Evolutionary conservation across 2,888 invertebrate genomes (phyloP).

Genomic region (Philereme transversata): DNA sequence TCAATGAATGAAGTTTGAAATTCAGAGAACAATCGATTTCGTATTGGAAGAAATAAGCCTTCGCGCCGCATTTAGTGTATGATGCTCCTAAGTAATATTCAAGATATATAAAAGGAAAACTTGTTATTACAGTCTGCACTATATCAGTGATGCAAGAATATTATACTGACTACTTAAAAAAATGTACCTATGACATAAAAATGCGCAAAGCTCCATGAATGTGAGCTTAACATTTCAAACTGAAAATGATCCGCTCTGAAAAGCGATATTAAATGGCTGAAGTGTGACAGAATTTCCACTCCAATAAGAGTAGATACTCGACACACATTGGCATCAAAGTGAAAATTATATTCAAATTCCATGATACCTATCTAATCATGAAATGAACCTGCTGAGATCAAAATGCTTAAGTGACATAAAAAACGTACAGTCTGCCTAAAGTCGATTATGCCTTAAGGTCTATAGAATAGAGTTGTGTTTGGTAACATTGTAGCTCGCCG

Average conservation of each 20-base stretch:
- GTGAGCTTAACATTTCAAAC: conserved; percentile 6
- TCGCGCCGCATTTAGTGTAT: no score
- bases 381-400: conserved; percentile 32
- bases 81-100: no score
- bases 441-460: conserved; percentile 6
- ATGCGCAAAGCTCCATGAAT: no score
- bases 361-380: conserved; percentile 21
- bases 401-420: conserved; percentile 31
- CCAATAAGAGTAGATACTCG: conserved; percentile 10
- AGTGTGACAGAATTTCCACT: conserved; percentile 17
- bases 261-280: conserved; percentile 10
- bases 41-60: no score
- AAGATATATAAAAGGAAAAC: no score
- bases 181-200: no score
- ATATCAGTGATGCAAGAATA: no score
- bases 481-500: conserved; percentile 9
- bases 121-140: no score
- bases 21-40: no score
- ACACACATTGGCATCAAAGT: conserved; percentile 28
- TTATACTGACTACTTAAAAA: no score
- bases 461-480: conserved; percentile 15
- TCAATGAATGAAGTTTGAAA: no score
- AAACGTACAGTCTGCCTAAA: conserved; percentile 15
- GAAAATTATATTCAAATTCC: conserved; percentile 30
- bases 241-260: conserved; percentile 16